Evolutionary conservation across 1,140 invertebrate genomes (phyloP), one percentile per base, ranked within the genome.

Genomic region (Drosophila orena): DNA sequence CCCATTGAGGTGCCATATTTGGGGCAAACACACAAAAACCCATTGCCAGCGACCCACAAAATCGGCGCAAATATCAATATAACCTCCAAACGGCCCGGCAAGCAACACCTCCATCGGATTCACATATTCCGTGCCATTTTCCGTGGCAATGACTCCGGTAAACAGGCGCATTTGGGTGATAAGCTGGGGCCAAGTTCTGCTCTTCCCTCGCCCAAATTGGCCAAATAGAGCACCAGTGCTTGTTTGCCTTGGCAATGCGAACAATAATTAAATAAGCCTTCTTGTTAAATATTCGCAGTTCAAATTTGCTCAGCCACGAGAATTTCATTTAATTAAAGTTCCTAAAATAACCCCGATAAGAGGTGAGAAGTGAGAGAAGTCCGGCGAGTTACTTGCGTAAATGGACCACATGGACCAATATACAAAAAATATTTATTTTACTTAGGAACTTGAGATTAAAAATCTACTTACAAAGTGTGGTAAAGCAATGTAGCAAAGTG

Each of bases 21-120:
- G 75, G 47, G 47, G 43, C 43, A 80, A 80, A 80, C 72, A 78
- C 46, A 27, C 30, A 70, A 79, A 79, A 81, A 81, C 81, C 70
- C 81, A 88, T 73, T 79, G 78, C 77, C 75, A 77, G 66, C 71
- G 83, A 88, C 84, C 83, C 83, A 88, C 83, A 79, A 88, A 77
- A 65, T 49, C 14, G 38, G 65, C 52, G 84, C 80, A 86, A 86
- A 86, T 81, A 86, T 66, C 65, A 55, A 65, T 77, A 79, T 88
- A 86, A 86, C 81, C 81, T 86, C 52, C 61, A 78, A 81, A 78
- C 42, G 37, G 70, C 43, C 70, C 71, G 38, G 52, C 64, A 70
- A 79, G 77, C 77, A 80, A 85, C 81, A 84, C 81, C 81, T 84
- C 57, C 53, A 17, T 11, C 22, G 44, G 42, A 64, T 72, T 49